Base-by-base conservation (phyloP, 2,113 vertebrate species). In the Prunella himalayana region DNA sequence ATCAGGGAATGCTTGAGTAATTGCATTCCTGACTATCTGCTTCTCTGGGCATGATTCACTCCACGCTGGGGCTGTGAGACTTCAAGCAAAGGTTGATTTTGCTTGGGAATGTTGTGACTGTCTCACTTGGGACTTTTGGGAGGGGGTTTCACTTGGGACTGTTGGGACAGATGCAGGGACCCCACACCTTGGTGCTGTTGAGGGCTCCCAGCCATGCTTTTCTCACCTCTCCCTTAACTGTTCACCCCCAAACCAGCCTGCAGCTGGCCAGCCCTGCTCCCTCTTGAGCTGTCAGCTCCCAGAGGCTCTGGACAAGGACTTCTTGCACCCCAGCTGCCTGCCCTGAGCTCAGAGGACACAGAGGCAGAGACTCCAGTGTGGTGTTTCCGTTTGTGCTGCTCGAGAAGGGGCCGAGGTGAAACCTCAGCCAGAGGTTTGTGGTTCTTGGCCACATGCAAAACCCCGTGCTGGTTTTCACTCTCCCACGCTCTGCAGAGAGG, bases 11-110 rank as follows among this genome's bases (percentile, higher is more conserved):
- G 30, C 86, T 82, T 70, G 71, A 92, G 93, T 81, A 93, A 86
- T 64, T 88, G 70, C 90, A 73, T 91, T 93, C 47, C 92, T 86
- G 53, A 41, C 87, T 90, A 91, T 97, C 94, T 95, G 78, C 91
- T 92, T 69, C 93, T 27, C 79, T 30, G 39, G 78, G 78, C 71
- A 7, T 60, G 75, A 90, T 85, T 97, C 81, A 77, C 63, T 11
- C 63, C 59, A 4, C 9, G 30, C 7, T 30, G 0, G 4, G 7
- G 87, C 78, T 51, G 35, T 11, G 78, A 72, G 65, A n/a, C 49
- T 68, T 45, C 47, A 84, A 57, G 61, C 33, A 91, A 71, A 78
- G 24, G 31, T 24, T 63, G 51, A 11, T 80, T 57, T 79, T 2
- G 0, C 17, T 65, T 47, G 33, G 45, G 59, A 27, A 23, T 61